Evolutionary conservation across 2,113 vertebrate genomes (phyloP).

Genomic region (Reinhardtius hippoglossoides): DNA sequence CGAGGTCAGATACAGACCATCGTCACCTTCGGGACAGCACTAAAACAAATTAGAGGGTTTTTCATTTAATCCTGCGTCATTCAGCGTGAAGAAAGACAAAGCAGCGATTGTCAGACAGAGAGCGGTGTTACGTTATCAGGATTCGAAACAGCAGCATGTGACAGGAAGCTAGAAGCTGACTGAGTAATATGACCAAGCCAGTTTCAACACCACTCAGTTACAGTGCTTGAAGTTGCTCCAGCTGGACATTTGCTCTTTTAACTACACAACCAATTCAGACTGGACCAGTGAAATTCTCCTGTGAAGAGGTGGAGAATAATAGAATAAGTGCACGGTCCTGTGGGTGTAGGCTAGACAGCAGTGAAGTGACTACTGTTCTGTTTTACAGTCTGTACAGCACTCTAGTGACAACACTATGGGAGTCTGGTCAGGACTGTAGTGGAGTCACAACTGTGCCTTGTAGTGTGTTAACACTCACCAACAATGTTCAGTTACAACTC

Average conservation of each 20-base stretch:
- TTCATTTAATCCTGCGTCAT: background rate
- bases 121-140: background rate
- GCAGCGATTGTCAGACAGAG: background rate
- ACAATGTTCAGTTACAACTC: background rate
- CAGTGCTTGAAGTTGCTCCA: background rate
- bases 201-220: background rate
- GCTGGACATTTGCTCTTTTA: background rate
- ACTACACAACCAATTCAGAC: background rate
- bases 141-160: background rate
- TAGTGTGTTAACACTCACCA: background rate
- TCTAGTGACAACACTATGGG: slow-evolving; percentile 12
- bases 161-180: background rate
- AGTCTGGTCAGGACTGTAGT: slow-evolving; percentile 13
- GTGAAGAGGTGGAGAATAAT: slow-evolving; percentile 12
- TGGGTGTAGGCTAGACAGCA: slow-evolving; percentile 55
- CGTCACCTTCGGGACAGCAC: background rate
- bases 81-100: background rate
- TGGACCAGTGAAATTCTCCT: slow-evolving; percentile 1
- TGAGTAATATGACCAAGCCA: background rate
- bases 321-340: slow-evolving; percentile 38
- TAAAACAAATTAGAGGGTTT: background rate
- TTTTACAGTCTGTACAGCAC: slow-evolving; percentile 31
- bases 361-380: slow-evolving; percentile 46
- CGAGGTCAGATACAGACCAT: slow-evolving; percentile 11
- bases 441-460: slow-evolving; percentile 6